phyloP scores from a whole-genome alignment of 2,888 invertebrate genomes.

The Galeopsomyia nigrocyanea region DNA sequence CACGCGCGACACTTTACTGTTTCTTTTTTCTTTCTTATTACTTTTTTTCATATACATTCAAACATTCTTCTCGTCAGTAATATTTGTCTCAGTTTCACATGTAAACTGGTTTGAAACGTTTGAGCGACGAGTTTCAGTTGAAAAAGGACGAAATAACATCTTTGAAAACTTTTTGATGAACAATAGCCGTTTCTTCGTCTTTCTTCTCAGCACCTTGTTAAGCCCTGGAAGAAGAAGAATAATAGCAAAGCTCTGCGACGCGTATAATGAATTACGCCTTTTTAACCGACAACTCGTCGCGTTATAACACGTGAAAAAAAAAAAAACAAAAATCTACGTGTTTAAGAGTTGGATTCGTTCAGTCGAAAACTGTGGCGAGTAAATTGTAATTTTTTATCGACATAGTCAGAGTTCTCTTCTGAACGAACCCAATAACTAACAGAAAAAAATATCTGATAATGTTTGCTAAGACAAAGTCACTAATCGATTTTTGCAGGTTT shows the following conservation, averaged over 20 bases:
- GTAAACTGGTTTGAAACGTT: slow-evolving; percentile 4
- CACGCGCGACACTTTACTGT: slow-evolving; percentile 22
- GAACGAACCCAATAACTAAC: slow-evolving; percentile 2
- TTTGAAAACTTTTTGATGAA: neutral
- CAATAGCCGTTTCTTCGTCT: slow-evolving; percentile 15
- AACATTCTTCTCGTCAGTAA: neutral
- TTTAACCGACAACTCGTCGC: neutral
- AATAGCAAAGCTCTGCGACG: slow-evolving; percentile 12
- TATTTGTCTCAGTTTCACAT: neutral
- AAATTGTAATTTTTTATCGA: neutral
- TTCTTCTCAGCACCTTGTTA: slow-evolving; percentile 20
- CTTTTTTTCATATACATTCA: neutral
- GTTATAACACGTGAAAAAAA: slow-evolving; percentile 5
- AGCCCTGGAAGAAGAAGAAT: slow-evolving; percentile 16
- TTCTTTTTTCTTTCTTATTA: neutral
- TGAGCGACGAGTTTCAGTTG: slow-evolving; percentile 8
- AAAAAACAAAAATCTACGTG: neutral
- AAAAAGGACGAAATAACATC: slow-evolving; percentile 32
- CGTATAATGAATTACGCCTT: neutral
- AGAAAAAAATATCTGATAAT: neutral
- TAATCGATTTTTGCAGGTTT: no score
- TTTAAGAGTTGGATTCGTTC: slow-evolving; percentile 1
- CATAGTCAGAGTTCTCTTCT: slow-evolving; percentile 4
- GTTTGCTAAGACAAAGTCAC: no score
- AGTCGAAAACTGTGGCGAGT: slow-evolving; percentile 4